Evolutionary conservation across 2,797 vertebrate genomes (phyloP).

Genomic region (Ficedula albicollis): DNA sequence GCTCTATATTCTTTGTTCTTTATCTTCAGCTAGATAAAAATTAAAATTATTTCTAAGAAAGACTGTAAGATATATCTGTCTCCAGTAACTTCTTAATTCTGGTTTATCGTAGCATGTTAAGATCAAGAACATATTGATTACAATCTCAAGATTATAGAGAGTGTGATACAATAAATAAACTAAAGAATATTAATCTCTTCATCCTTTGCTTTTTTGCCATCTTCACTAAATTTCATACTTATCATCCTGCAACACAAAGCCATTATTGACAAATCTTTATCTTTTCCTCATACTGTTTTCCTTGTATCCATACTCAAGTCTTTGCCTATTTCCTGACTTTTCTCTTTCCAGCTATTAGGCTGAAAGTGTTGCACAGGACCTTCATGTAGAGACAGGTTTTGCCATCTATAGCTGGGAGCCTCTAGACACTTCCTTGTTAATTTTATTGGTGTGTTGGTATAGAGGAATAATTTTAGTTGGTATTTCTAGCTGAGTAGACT

Average conservation of each 20-base stretch:
- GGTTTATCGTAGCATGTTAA: background rate
- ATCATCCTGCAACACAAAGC: background rate
- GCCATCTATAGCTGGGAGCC: background rate
- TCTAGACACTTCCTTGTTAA: background rate
- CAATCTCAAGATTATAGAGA: background rate
- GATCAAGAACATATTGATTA: background rate
- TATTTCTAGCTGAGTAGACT: background rate
- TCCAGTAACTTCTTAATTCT: background rate
- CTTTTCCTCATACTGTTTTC: background rate
- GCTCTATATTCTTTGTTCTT: background rate
- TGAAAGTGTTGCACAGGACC: background rate
- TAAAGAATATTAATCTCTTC: background rate
- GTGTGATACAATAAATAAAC: background rate
- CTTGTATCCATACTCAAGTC: fast-evolving
- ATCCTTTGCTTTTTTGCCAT: background rate
- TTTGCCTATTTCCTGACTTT: background rate
- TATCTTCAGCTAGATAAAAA: background rate
- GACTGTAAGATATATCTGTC: background rate
- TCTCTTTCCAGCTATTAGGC: background rate
- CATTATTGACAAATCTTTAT: background rate
- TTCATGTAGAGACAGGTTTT: background rate
- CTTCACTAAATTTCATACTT: background rate
- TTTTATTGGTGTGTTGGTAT: background rate
- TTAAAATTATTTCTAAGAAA: background rate
- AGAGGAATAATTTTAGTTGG: background rate